A percentile compares a stretch with the other conserved stretches of the same genome.
Evolutionary conservation across 2,888 invertebrate genomes (phyloP).

Genomic region (Tridacna crocea): DNA sequence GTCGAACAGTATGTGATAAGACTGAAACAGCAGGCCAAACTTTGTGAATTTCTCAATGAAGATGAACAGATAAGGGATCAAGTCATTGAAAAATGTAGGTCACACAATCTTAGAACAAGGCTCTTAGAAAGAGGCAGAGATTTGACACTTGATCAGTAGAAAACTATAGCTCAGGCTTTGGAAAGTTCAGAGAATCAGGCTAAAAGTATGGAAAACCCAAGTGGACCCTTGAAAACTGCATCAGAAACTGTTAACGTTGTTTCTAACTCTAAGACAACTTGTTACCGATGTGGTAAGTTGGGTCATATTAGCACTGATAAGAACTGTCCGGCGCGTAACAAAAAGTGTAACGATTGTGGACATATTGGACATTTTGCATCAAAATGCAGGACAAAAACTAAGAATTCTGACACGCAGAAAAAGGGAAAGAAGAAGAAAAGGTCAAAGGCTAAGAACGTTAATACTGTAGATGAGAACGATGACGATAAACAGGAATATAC

Average conservation of each 20-base stretch:
- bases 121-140: background rate
- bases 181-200: slow-evolving; percentile 5
- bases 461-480: background rate
- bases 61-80: slow-evolving; percentile 53
- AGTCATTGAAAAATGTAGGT: slow-evolving; percentile 38
- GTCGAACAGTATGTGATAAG: slow-evolving; percentile 43
- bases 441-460: background rate
- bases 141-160: slow-evolving; percentile 24
- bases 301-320: slow-evolving; percentile 32
- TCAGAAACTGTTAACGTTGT: background rate
- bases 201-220: background rate
- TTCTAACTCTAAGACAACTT: background rate
- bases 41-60: slow-evolving; percentile 42
- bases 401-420: background rate
- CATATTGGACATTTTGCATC: slow-evolving; percentile 26
- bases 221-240: background rate
- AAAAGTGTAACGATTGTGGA: slow-evolving; percentile 31
- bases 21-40: slow-evolving; percentile 36
- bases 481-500: background rate
- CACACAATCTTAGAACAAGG: too few species aligned
- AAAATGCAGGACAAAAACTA: slow-evolving; percentile 18
- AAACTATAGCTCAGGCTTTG: slow-evolving; percentile 29
- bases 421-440: background rate
- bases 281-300: slow-evolving; percentile 27
- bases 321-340: slow-evolving; percentile 22